These are phyloP conservation scores for Apamea epomidion DNA, from an alignment of 2,888 invertebrate genomes.

Conservation along the genomic window DNA sequence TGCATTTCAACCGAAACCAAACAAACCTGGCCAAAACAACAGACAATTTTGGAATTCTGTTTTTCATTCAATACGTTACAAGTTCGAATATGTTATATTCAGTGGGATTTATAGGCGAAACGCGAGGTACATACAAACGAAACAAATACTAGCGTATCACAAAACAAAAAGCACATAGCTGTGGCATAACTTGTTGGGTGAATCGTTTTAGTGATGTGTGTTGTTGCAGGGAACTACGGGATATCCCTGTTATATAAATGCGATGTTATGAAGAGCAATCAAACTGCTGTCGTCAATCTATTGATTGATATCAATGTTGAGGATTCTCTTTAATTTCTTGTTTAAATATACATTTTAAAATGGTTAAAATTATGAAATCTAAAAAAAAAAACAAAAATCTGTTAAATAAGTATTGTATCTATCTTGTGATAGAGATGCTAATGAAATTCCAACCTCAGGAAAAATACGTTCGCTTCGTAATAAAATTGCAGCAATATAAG, in stretches of 20 bases:
- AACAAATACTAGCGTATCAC: slow-evolving; percentile 56
- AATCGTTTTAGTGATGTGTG: slow-evolving; percentile 53
- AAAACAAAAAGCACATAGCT: slow-evolving; percentile 52
- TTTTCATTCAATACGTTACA: slow-evolving; percentile 69
- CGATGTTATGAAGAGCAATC: neutral
- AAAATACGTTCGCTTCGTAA: neutral
- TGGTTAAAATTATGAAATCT: neutral
- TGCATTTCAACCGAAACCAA: slow-evolving; percentile 16
- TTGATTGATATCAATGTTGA: neutral
- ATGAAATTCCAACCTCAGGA: neutral
- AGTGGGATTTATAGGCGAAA: slow-evolving; percentile 68
- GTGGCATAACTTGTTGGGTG: slow-evolving; percentile 54
- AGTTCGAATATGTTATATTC: slow-evolving; percentile 64
- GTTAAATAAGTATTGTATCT: neutral
- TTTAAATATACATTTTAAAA: neutral
- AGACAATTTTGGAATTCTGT: slow-evolving; percentile 46
- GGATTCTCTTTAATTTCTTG: neutral
- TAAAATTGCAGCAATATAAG: slow-evolving; percentile 3
- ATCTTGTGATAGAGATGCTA: neutral
- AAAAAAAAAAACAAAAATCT: too few relatives aligned
- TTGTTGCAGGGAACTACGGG: slow-evolving; percentile 1
- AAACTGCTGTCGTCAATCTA: neutral
- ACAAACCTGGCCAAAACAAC: slow-evolving; percentile 31
- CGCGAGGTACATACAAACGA: slow-evolving; percentile 63
- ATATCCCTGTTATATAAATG: slow-evolving; percentile 15